These are phyloP conservation scores for Bagarius yarrelli DNA, from an alignment of 2,113 vertebrate genomes.

Conservation along the genomic window DNA sequence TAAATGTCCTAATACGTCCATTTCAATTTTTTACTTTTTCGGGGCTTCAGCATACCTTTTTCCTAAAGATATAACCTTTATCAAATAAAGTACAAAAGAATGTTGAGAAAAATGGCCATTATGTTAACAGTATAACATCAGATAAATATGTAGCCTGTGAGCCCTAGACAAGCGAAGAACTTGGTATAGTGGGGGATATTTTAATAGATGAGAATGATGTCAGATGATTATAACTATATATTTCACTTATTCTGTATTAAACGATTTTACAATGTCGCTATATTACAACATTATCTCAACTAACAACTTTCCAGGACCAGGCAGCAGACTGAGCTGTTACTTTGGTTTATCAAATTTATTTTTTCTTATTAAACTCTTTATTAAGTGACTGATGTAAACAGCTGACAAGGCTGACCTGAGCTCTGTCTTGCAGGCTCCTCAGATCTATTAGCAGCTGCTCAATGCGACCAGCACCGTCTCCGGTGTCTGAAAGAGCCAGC, in stretches of 20 bases:
- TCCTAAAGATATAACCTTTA: too few species aligned
- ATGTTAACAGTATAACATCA: too few species aligned
- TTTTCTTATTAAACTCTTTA: background rate
- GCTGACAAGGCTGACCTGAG: slow-evolving; percentile 71
- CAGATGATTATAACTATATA: background rate
- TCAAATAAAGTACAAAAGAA: too few species aligned
- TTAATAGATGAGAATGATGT: too few species aligned
- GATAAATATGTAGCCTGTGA: background rate
- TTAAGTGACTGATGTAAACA: background rate
- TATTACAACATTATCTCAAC: background rate
- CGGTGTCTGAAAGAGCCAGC: slow-evolving; percentile 71
- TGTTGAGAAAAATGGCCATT: too few species aligned
- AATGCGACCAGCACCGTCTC: slow-evolving; percentile 77
- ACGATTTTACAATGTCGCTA: background rate
- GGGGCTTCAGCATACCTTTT: too few species aligned
- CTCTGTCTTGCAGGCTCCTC: slow-evolving; percentile 79
- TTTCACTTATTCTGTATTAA: background rate
- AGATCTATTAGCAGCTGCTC: slow-evolving; percentile 83
- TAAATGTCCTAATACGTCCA: background rate
- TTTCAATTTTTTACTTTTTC: too few species aligned
- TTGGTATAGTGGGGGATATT: background rate
- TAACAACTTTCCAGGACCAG: background rate
- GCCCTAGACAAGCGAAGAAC: background rate
- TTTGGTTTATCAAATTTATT: background rate
- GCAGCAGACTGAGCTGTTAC: background rate